Evolutionary conservation across 53 echinoderm and acorn worm genomes (phyloP).

Genomic region (Zoroaster sp.): DNA sequence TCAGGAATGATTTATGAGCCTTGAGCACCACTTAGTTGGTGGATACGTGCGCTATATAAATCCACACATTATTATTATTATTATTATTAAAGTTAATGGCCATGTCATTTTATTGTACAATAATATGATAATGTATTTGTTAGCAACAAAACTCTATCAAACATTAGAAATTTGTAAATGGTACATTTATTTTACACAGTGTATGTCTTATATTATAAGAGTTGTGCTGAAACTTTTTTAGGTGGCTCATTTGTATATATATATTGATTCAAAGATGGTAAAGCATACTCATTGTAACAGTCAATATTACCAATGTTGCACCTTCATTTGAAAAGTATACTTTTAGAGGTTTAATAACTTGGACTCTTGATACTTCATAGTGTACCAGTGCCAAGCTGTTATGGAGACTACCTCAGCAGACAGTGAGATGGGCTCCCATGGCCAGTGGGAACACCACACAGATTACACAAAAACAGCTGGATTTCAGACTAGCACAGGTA

Average conservation of each 20-base stretch:
- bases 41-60: too few species aligned
- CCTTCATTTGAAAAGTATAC: not conserved
- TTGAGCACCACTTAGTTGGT: too few species aligned
- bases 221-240: too few species aligned
- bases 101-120: too few species aligned
- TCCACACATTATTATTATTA: too few species aligned
- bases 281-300: not conserved
- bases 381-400: constrained; percentile 55
- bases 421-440: constrained; percentile 1
- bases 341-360: not conserved
- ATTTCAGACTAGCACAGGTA: constrained; percentile 87
- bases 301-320: not conserved
- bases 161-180: too few species aligned
- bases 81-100: too few species aligned
- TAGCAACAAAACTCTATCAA: too few species aligned
- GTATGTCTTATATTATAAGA: not conserved
- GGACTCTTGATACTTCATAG: not conserved
- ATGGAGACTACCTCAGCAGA: constrained; percentile 56
- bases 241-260: too few species aligned
- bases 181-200: not conserved
- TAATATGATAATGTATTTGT: too few species aligned
- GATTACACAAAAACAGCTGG: constrained; percentile 60
- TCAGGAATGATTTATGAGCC: too few species aligned
- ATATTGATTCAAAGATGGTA: too few species aligned
- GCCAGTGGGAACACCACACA: constrained; percentile 1